Base-by-base conservation (phyloP, 1,140 invertebrate genomes). In the Ctenoplectra terminalis region DNA sequence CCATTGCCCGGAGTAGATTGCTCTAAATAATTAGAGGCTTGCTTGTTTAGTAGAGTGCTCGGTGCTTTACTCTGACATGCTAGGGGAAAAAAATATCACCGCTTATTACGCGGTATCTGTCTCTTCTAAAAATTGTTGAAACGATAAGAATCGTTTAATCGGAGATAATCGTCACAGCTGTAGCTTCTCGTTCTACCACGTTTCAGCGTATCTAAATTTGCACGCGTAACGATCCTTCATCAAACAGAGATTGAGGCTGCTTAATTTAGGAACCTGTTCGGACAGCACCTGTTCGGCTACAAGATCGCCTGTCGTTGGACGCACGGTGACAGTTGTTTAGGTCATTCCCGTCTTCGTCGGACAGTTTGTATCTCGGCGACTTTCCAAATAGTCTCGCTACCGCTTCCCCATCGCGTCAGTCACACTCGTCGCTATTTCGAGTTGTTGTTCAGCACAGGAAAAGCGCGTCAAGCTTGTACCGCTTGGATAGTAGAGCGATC, bases 311-410 rank as follows among this genome's bases (percentile, higher is more conserved):
- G 26, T 46, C 60, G 37, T 31, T 43, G 17, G 11, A 56, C 6
- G 63, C 37, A 43, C 48, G 67, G 73, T 56, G 71, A 52, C 79
- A 56, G 83, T 86, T 76, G 66, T 75, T 67, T 40, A 43, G 58
- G 61, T 74, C 85, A 78, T 46, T 52, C 50, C n/a, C 58, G 54
- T 52, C 61, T 69, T 61, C 48, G 29, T 60, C 54, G 54, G 26
- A 48, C 50, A 40, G 72, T 64, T 73, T 34, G 50, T 71, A 82
- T 71, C 72, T 81, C 71, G 84, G 71, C 79, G 64, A 58, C 79
- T 84, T 86, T 87, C 80, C 85, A 81, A 84, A 83, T 87, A 86
- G 77, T 71, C 70, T 75, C 73, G 81, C 80, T 46, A 73, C 58
- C 84, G 52, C 52, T 72, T 81, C 75, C 60, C 74, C 74, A 72